Conservation (phyloP, 2,113 vertebrate species). For the Trinectes maculatus region DNA sequence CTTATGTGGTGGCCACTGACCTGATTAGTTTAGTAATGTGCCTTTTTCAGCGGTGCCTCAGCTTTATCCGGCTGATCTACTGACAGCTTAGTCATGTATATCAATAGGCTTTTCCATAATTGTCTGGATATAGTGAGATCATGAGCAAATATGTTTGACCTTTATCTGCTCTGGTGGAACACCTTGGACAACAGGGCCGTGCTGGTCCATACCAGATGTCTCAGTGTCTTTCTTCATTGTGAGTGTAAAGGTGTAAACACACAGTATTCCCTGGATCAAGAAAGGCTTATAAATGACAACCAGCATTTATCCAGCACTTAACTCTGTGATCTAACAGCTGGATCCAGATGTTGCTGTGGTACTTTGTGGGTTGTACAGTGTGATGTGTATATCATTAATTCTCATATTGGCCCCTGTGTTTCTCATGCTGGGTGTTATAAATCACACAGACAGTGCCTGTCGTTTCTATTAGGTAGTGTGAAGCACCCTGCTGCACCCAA, state of each 20-base stretch:
- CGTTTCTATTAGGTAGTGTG: not conserved
- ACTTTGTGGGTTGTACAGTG: not conserved
- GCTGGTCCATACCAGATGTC: not conserved
- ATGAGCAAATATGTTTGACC: not conserved
- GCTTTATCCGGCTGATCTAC: too few relatives aligned
- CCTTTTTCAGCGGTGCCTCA: too few relatives aligned
- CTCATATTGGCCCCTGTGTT: not conserved
- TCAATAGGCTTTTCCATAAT: too few relatives aligned
- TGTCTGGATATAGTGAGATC: not conserved
- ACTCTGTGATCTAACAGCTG: conserved; percentile 9
- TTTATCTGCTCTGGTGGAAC: too few relatives aligned
- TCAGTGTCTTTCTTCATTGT: not conserved
- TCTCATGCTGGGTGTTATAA: not conserved
- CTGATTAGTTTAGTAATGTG: too few relatives aligned
- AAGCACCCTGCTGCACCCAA: too few relatives aligned
- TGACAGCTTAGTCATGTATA: too few relatives aligned
- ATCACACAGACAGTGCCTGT: not conserved
- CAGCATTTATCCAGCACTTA: conserved; percentile 18
- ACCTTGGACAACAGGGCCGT: too few relatives aligned
- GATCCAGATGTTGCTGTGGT: conserved; percentile 40
- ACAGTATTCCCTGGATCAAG: not conserved
- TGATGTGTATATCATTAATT: conserved; percentile 1
- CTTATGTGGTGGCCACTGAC: not conserved
- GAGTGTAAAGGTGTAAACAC: too few relatives aligned
- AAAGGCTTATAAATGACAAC: conserved; percentile 8